Evolutionary conservation across 1,140 invertebrate species (phyloP).

Genomic region (Drosophila triauraria): DNA sequence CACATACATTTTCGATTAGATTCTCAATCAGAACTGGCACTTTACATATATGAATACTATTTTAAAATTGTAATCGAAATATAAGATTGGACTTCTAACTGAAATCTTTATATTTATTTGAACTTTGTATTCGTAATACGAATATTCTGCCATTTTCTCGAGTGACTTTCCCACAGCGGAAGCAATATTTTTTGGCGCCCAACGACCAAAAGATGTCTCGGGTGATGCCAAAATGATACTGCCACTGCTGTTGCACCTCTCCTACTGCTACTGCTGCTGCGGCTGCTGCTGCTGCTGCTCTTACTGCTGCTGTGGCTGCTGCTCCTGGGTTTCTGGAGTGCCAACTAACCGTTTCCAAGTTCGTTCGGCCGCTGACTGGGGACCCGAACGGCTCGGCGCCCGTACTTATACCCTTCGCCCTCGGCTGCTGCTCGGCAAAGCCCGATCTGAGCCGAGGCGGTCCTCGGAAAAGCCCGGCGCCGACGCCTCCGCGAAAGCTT

Average conservation of each 20-base stretch:
- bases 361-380: constrained; percentile 57
- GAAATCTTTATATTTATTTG: no score
- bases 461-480: constrained; percentile 10
- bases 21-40: no score
- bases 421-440: constrained; percentile 15
- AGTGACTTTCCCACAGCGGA: neutral
- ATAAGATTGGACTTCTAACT: no score
- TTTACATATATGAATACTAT: neutral
- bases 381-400: neutral
- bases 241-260: neutral
- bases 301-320: constrained; percentile 9
- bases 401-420: constrained; percentile 29
- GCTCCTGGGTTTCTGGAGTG: constrained; percentile 6
- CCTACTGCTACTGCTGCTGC: neutral
- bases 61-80: no score
- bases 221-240: constrained; percentile 1
- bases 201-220: neutral
- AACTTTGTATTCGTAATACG: neutral
- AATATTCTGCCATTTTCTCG: neutral
- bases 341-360: constrained; percentile 63
- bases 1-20: neutral
- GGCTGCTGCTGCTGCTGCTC: neutral
- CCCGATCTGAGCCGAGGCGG: neutral
- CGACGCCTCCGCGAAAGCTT: constrained; percentile 25
- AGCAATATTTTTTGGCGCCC: constrained; percentile 22